Conservation (phyloP, 2,113 vertebrate genomes). For the Hiodon tergisus region DNA sequence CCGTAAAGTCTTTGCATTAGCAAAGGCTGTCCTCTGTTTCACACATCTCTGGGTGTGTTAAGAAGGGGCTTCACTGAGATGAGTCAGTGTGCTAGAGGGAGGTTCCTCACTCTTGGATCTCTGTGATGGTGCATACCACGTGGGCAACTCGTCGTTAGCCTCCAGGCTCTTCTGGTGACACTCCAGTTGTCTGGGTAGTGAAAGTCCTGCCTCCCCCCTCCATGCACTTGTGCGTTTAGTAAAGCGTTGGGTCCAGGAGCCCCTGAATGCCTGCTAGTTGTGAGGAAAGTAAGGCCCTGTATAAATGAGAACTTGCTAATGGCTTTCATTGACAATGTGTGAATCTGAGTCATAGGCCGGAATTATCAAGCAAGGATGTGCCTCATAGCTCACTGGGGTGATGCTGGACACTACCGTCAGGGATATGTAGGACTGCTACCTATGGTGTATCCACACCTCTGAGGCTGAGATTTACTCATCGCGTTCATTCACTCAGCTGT, state of each 20-base stretch:
- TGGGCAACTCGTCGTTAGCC: constrained; percentile 25
- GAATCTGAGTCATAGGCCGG: too few species aligned
- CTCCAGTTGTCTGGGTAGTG: constrained; percentile 15
- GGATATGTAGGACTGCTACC: too few species aligned
- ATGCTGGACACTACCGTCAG: too few species aligned
- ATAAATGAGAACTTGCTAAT: too few species aligned
- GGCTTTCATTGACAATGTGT: too few species aligned
- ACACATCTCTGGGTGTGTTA: neutral
- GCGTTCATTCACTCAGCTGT: too few species aligned
- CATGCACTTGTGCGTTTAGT: neutral
- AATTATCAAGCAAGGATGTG: too few species aligned
- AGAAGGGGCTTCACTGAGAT: neutral
- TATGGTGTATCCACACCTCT: too few species aligned
- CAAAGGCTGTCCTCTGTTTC: neutral
- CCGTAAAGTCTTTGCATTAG: too few species aligned
- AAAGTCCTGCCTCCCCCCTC: constrained; percentile 13
- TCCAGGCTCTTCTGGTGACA: constrained; percentile 16
- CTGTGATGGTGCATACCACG: constrained; percentile 6
- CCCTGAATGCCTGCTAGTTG: neutral
- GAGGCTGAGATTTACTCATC: too few species aligned
- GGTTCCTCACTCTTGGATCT: neutral
- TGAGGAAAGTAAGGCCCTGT: neutral
- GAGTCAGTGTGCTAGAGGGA: constrained; percentile 5
- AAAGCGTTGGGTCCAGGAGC: neutral
- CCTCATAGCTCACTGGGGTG: too few species aligned